Conservation (phyloP, 2,113 vertebrate species). For the Menidia beryllina region DNA sequence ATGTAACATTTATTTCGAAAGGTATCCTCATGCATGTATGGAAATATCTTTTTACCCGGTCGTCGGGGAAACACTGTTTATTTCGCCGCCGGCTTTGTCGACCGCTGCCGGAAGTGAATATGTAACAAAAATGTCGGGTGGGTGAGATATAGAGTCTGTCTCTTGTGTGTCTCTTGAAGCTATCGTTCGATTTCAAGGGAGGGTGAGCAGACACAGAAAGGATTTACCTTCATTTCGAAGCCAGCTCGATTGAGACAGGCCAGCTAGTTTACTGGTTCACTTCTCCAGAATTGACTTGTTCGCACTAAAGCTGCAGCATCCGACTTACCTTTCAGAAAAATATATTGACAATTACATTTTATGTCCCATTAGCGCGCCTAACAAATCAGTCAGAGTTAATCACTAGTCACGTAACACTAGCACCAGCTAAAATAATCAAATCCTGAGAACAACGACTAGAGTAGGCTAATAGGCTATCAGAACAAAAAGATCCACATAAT, state of each 20-base stretch:
- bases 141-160: background rate
- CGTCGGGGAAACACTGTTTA: background rate
- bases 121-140: background rate
- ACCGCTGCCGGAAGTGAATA: background rate
- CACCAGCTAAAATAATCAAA: no score
- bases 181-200: background rate
- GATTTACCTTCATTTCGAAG: conserved; percentile 32
- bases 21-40: background rate
- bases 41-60: conserved; percentile 25
- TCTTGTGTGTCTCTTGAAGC: no score
- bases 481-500: no score
- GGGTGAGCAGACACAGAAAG: background rate
- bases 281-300: background rate
- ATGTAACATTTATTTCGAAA: conserved; percentile 53
- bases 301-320: background rate
- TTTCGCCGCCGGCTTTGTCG: conserved; percentile 24
- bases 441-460: no score
- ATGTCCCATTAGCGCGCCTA: no score
- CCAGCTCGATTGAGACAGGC: conserved; percentile 32
- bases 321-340: conserved; percentile 50
- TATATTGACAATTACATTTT: background rate
- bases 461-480: no score
- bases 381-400: no score
- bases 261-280: background rate
- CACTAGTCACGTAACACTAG: no score